These are phyloP conservation scores for Peromyscus eremicus DNA, from an alignment of 2,797 vertebrate species.

Conservation along the genomic window DNA sequence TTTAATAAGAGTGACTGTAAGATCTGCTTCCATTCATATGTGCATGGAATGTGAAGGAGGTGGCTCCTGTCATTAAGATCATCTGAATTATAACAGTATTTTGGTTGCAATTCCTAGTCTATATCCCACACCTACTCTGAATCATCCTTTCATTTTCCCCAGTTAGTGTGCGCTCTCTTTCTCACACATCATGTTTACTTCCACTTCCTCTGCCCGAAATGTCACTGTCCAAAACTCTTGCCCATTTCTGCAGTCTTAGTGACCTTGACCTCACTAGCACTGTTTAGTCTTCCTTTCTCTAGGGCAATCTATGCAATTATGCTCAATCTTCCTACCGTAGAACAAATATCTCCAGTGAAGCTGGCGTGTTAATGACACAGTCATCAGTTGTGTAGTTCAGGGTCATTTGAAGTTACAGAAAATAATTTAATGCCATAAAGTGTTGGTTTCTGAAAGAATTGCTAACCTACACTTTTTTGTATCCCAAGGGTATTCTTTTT, in stretches of 20 bases:
- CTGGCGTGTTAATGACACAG: background rate
- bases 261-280: background rate
- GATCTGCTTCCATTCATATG: background rate
- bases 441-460: conserved; percentile 64
- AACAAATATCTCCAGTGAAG: conserved; percentile 61
- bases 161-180: background rate
- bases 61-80: background rate
- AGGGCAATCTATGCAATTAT: conserved; percentile 25
- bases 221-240: background rate
- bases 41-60: background rate
- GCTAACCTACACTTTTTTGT: conserved; percentile 42
- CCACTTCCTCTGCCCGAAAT: background rate
- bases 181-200: background rate
- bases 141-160: background rate
- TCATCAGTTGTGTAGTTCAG: conserved; percentile 71
- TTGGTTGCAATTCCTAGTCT: background rate
- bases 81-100: background rate
- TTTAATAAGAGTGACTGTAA: background rate
- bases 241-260: too few relatives aligned
- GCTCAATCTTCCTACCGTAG: conserved; percentile 63
- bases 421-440: conserved; percentile 76
- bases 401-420: conserved; percentile 74
- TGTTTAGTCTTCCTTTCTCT: conserved; percentile 48
- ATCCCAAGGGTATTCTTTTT: conserved; percentile 62
- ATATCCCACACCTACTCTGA: background rate